Evolutionary conservation across 1,140 invertebrate species (phyloP), one percentile per base, ranked within the genome.

Genomic region (Odontomachus brunneus): DNA sequence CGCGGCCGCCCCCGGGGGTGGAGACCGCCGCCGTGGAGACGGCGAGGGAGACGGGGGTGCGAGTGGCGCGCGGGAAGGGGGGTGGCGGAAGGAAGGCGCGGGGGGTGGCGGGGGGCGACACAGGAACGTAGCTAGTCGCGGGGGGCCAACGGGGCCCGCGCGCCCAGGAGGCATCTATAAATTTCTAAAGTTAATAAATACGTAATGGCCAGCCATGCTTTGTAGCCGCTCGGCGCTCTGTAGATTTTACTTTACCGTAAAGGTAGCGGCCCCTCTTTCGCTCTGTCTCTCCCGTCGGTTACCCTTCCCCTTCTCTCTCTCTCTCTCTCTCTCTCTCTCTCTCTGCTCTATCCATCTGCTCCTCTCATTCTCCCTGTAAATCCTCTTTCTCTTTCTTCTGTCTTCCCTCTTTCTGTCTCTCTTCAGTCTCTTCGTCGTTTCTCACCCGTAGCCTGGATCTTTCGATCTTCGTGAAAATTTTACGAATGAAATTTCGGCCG

Each of bases 161-260:
- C 91, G 91, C 92, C 93, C 93, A 94, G 91, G 92, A 93, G 93
- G 93, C 92, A 92, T 91, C 93, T 93, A 94, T 94, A 94, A 94
- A 94, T 94, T 94, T 92, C 91, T 93, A 93, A 94, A 94, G 92
- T 94, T 94, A 94, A 94, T 94, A 94, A 94, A 94, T 94, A 94
- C 91, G 88, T 94, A 94, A 94, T 94, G 93, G 92, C 90, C 90
- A 90, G 90, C 91, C 91, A 92, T 93, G 93, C 93, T 94, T 94
- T 94, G 93, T 94, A 93, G 90, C 89, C 74, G 74, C 74, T 84
- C 86, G 89, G 86, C 88, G 88, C 88, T 91, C 88, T 90, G 91
- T 91, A 91, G 90, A 90, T 89, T 92, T 90, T 90, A 91, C 91
- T 91, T 91, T 91, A 85, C 91, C 81, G 90, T 87, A 89, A 89